Evolutionary conservation across 2,888 invertebrate species (phyloP), one percentile per base, ranked within the genome.

Genomic region (Hirtodrosophila trivittata): DNA sequence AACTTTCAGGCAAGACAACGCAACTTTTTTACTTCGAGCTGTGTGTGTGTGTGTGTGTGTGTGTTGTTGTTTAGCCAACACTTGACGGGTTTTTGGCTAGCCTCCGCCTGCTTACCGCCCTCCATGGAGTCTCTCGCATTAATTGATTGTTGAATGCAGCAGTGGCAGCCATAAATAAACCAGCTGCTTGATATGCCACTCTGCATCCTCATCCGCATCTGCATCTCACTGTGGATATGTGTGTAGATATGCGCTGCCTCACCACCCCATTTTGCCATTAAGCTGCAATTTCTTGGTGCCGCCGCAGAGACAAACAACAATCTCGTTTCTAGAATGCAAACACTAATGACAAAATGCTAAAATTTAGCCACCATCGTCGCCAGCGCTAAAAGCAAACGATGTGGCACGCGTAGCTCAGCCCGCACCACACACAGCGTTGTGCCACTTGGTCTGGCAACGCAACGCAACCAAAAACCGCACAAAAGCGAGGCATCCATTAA

Each of bases 401-500:
- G 73, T 55, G 74, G 63, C 69, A 52, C 43, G 45, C 49, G 25
- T 10, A 51, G 58, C 18, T 59, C 33, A 3, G 41, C 7, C 21
- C 9, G 26, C 12, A 1, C 12, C 1, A 1, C 63, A 58, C 43
- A 30, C 58, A 51, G 51, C 51, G 59, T 51, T 52, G 56, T 55
- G 59, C 43, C 52, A 54, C 56, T 65, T 52, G 49, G 67, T 72
- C 73, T 77, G 77, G 77, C 51, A 74, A 56, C 18, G 18, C n/a
- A n/a, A n/a, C 63, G 65, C 72, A 72, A 63, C 75, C 77, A 56
- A 62, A 82, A 75, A 82, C 87, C 87, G 69, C 86, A 83, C 78
- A 82, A 86, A 73, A 80, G 86, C 85, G 86, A 80, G 77, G 75
- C 86, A 81, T 85, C 84, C 89, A 88, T 88, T 88, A 88, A 88